phyloP scores from a whole-genome alignment of 1,140 invertebrate genomes.

The Chymomyza costata region DNA sequence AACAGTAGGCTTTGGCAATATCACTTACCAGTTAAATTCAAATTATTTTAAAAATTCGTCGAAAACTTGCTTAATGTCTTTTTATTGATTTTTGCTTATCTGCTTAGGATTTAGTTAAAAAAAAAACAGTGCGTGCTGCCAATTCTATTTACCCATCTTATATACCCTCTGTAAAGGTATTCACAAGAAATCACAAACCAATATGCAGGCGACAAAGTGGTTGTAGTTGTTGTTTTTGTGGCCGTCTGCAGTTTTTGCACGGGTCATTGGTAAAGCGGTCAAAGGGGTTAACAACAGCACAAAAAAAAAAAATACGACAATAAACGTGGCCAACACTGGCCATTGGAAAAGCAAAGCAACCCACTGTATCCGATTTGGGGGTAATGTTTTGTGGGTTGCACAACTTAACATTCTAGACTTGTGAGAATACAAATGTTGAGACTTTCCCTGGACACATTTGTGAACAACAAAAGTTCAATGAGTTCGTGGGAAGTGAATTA shows the following conservation, averaged over 20 bases:
- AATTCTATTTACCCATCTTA: background rate
- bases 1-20: too few relatives aligned
- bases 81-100: too few relatives aligned
- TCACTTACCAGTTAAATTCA: too few relatives aligned
- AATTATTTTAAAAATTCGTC: too few relatives aligned
- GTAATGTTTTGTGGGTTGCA: too few relatives aligned
- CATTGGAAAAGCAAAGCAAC: too few relatives aligned
- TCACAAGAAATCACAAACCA: slow-evolving; percentile 56
- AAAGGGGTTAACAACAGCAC: slow-evolving; percentile 53
- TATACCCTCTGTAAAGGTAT: slow-evolving; percentile 11
- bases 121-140: background rate
- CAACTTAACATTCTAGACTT: slow-evolving; percentile 57
- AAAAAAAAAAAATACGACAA: slow-evolving; percentile 18
- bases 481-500: slow-evolving; percentile 69
- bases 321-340: slow-evolving; percentile 16
- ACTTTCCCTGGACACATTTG: slow-evolving; percentile 1
- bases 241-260: slow-evolving; percentile 37
- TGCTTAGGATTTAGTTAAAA: too few relatives aligned
- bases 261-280: slow-evolving; percentile 59
- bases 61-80: too few relatives aligned
- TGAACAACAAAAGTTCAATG: slow-evolving; percentile 60
- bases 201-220: slow-evolving; percentile 3
- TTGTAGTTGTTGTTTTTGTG: background rate
- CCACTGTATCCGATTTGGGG: too few relatives aligned
- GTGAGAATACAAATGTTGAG: slow-evolving; percentile 43